phyloP scores from a whole-genome alignment of 2,113 vertebrate species.

The Macroglossus sobrinus region DNA sequence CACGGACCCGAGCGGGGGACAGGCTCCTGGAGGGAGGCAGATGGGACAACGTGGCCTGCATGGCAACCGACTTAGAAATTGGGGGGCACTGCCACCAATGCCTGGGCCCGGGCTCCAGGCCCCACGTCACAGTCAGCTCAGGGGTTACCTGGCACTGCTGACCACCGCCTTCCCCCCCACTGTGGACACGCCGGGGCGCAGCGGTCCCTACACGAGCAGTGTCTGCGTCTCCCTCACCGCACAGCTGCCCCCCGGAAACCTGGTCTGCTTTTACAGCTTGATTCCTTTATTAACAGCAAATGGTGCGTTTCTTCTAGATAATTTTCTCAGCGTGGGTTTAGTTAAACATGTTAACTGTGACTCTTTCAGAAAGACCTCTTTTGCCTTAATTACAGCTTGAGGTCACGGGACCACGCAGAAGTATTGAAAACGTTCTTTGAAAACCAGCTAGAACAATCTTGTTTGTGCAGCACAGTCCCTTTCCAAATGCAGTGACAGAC shows the following conservation, averaged over 20 bases:
- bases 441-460: neutral
- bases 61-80: too few relatives aligned
- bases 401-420: neutral
- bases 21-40: accelerated
- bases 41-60: neutral
- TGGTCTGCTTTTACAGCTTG: neutral
- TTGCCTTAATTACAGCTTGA: neutral
- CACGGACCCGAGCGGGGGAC: too few relatives aligned
- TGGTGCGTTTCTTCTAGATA: neutral
- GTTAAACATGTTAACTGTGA: slow-evolving; percentile 1
- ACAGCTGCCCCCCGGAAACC: neutral
- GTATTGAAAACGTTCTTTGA: neutral
- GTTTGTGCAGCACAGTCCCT: neutral
- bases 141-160: neutral
- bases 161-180: neutral
- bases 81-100: accelerated
- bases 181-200: too few relatives aligned
- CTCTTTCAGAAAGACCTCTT: neutral
- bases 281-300: neutral
- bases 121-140: neutral
- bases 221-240: neutral
- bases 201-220: accelerated
- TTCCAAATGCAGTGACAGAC: neutral
- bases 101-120: neutral
- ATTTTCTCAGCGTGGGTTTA: slow-evolving; percentile 8